Percentiles rank a stretch among this genome's conserved stretches.
Evolutionary conservation across 1,140 invertebrate species (phyloP).

Genomic region (Neodiprion fabricii): DNA sequence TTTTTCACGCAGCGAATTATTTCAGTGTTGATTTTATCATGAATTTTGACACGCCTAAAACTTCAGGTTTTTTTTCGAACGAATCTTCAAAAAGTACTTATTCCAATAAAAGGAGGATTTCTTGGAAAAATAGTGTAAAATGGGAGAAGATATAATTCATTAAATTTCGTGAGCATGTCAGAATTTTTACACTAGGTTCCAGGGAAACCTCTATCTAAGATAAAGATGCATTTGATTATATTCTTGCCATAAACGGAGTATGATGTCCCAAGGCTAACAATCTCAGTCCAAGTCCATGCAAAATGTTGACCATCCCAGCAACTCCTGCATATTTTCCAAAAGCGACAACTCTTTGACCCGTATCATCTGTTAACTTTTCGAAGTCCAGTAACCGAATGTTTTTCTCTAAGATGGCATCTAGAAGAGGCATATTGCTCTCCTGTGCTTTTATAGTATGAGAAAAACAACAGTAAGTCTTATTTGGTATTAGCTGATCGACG

Average conservation of each 20-base stretch:
- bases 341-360: slow-evolving; percentile 91
- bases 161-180: no score
- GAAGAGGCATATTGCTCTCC: slow-evolving; percentile 95
- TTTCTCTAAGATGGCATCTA: slow-evolving; percentile 96
- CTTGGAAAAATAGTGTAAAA: no score
- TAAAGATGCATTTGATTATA: background rate
- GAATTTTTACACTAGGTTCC: no score
- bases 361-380: slow-evolving; percentile 91
- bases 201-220: no score
- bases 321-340: slow-evolving; percentile 99
- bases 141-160: no score
- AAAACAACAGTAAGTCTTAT: slow-evolving; percentile 98
- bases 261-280: slow-evolving; percentile 96
- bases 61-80: no score
- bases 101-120: no score
- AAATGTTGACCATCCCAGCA: slow-evolving; percentile 98
- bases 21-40: no score
- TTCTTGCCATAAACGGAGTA: slow-evolving; percentile 95
- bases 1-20: no score
- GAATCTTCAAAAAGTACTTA: no score
- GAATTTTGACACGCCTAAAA: no score
- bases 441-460: slow-evolving; percentile 99
- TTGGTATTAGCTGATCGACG: slow-evolving; percentile 89
- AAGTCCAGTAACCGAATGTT: slow-evolving; percentile 98
- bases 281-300: slow-evolving; percentile 94